These are phyloP conservation scores for Dryomyza anilis DNA, from an alignment of 2,888 invertebrate species.

Conservation along the genomic window DNA sequence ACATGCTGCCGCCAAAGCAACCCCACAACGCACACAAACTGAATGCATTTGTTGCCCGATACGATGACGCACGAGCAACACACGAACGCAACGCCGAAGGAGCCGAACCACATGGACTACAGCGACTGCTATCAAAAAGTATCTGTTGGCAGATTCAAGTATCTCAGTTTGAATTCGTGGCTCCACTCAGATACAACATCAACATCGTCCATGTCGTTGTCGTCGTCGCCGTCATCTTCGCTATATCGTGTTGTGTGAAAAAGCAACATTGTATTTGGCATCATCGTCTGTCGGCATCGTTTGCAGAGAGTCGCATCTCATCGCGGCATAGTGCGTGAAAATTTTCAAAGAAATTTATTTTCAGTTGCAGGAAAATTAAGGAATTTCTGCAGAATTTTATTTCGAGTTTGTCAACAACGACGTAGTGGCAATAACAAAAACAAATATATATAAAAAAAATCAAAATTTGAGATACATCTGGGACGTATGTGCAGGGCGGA, in stretches of 20 bases:
- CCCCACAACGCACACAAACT: background rate
- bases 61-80: background rate
- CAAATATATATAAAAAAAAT: background rate
- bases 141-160: slow-evolving; percentile 41
- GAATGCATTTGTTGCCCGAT: background rate
- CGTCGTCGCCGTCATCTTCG: background rate
- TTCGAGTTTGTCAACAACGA: too few species aligned
- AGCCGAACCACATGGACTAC: background rate
- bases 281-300: background rate
- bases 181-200: slow-evolving; percentile 42
- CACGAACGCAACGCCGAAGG: background rate
- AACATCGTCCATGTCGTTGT: background rate
- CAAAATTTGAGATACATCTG: background rate
- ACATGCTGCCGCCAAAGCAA: background rate
- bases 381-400: too few species aligned
- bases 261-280: background rate
- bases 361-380: background rate
- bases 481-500: background rate
- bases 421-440: too few species aligned
- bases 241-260: too few species aligned
- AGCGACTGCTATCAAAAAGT: slow-evolving; percentile 33
- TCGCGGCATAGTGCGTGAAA: background rate
- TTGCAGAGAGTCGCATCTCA: background rate
- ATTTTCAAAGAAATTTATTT: background rate
- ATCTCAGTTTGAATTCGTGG: slow-evolving; percentile 47